Base-by-base conservation (phyloP, 2,888 invertebrate species). In the Mylabris sibirica region DNA sequence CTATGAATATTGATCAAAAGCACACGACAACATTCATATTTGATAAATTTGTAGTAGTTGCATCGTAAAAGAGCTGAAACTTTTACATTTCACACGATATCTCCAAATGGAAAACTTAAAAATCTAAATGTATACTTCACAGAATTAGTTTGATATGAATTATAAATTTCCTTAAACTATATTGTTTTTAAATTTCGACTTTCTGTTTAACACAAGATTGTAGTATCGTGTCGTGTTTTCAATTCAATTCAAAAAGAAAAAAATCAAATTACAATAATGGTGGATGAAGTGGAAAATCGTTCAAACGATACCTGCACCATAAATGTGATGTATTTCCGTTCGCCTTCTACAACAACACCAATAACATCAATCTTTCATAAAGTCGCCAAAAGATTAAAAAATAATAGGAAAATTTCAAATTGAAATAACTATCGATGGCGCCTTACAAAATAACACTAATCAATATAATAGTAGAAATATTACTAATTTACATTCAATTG, bases 1-100 rank as follows among this genome's bases (percentile, higher is more conserved):
- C 49, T 49, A 49, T 49, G 49, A 49, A 49, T 49, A 49, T 49
- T 49, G 49, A 49, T 49, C 49, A 49, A 49, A 49, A 20, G 20
- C 44, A 44, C 49, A 49, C 49, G 49, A 20, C 49, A 49, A 44
- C 41, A 44, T 44, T 44, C 41, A n/a, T 44, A 44, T 44, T 44
- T 44, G 17, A 44, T 44, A 17, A n/a, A n/a, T 44, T 44, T 30
- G 30, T 30, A 30, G n/a, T 6, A 44, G 41, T 44, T n/a, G 41
- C 41, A 44, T 44, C 17, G n/a, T 44, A 44, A 49, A 49, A 2
- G 30, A 30, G 20, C 20, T 20, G 20, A 3, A 49, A 17, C 20
- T 49, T 20, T 49, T 6, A 5, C 20, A 41, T 20, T 49, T 9
- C 17, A 17, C 5, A 49, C 17, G 17, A 30, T 30, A 30, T 12